Conservation (phyloP, 2,888 invertebrate species). For the Coecobrya sp. region DNA sequence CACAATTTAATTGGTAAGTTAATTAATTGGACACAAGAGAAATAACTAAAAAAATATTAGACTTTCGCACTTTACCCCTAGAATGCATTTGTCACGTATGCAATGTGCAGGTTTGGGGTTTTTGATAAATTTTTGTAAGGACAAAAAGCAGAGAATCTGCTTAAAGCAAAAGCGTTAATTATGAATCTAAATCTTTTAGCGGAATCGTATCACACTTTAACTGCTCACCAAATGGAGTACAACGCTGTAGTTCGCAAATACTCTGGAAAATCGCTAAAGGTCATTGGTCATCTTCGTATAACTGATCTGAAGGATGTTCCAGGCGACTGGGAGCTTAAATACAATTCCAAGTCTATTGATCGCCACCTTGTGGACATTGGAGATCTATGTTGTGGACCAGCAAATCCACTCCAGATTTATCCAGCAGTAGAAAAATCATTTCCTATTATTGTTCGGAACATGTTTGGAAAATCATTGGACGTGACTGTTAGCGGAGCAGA, state of each 20-base stretch:
- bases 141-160: too few species aligned
- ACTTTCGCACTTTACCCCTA: too few species aligned
- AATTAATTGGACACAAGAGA: too few species aligned
- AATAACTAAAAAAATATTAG: too few species aligned
- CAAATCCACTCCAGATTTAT: constrained; percentile 28
- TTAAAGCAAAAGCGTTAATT: too few species aligned
- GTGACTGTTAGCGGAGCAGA: not conserved
- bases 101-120: too few species aligned
- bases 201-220: too few species aligned
- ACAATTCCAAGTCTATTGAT: not conserved
- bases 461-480: not conserved
- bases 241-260: not conserved
- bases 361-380: not conserved
- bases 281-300: not conserved
- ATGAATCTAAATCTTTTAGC: too few species aligned
- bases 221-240: constrained; percentile 24
- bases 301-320: not conserved
- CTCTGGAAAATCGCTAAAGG: not conserved
- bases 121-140: too few species aligned
- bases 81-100: too few species aligned
- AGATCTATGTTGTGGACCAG: not conserved
- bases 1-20: too few species aligned
- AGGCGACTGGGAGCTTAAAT: not conserved
- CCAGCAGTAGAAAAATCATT: not conserved
- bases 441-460: not conserved